Conservation (phyloP, 2,113 vertebrate genomes). For the Delphinapterus leucas region DNA sequence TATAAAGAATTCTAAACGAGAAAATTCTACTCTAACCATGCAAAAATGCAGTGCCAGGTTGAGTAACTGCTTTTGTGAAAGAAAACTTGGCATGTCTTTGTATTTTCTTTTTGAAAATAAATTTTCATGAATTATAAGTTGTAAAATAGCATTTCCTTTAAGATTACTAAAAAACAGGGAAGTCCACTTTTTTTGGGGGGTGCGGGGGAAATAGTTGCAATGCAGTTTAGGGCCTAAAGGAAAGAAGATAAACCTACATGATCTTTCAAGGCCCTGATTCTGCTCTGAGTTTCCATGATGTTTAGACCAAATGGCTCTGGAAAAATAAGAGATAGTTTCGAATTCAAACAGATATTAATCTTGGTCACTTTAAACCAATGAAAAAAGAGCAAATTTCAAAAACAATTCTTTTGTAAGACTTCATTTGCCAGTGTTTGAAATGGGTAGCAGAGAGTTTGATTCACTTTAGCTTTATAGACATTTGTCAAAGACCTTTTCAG, state of each 20-base stretch:
- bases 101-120: background rate
- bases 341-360: background rate
- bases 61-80: background rate
- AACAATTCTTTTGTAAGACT: background rate
- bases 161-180: background rate
- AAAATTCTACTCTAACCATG: background rate
- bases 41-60: background rate
- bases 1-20: background rate
- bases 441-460: background rate
- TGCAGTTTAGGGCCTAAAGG: background rate
- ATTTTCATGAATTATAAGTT: background rate
- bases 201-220: background rate
- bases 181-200: background rate
- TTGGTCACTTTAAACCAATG: background rate
- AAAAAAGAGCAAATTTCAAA: background rate
- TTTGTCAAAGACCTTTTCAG: background rate
- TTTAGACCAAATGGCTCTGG: background rate
- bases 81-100: background rate
- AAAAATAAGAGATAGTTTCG: background rate
- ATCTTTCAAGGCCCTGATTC: background rate
- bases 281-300: background rate
- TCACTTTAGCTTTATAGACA: background rate
- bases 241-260: background rate
- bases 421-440: conserved; percentile 13
- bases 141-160: background rate